These are phyloP conservation scores for Lycaena phlaeas DNA, from an alignment of 2,888 invertebrate species.

Conservation along the genomic window DNA sequence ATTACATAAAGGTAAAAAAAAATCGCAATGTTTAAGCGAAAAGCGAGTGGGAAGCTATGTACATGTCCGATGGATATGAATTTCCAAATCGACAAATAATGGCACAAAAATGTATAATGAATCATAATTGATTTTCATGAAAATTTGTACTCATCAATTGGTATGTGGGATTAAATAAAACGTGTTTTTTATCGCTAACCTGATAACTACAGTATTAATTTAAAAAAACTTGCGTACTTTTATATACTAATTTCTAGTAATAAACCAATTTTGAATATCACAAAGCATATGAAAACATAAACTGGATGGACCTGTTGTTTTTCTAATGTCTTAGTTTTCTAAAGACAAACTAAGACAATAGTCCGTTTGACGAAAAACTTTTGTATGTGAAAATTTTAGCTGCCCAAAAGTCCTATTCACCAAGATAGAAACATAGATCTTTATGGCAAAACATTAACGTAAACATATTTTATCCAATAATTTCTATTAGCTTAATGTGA, in stretches of 20 bases:
- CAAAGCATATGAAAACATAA: background rate
- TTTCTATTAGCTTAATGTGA: no score
- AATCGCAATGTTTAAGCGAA: background rate
- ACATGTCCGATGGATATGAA: background rate
- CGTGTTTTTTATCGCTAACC: background rate
- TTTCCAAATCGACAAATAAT: slow-evolving; percentile 2
- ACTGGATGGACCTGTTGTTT: background rate
- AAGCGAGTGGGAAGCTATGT: background rate
- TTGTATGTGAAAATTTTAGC: slow-evolving; percentile 2
- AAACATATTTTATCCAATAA: no score
- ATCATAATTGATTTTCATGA: background rate
- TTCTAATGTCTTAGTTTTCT: slow-evolving; percentile 1
- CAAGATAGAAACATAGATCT: no score
- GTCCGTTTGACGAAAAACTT: slow-evolving; percentile 8
- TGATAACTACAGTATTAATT: background rate
- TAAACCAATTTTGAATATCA: no score
- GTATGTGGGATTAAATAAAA: background rate
- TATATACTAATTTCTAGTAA: no score
- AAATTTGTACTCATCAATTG: slow-evolving; percentile 1
- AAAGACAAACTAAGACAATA: slow-evolving; percentile 3
- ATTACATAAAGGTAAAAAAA: background rate
- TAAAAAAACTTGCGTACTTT: background rate
- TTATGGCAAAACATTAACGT: no score
- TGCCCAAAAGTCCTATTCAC: background rate
- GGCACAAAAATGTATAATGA: background rate